Percentiles rank a stretch among this genome's conserved stretches.
Evolutionary conservation across 2,113 vertebrate genomes (phyloP).

Genomic region (Cebus imitator): DNA sequence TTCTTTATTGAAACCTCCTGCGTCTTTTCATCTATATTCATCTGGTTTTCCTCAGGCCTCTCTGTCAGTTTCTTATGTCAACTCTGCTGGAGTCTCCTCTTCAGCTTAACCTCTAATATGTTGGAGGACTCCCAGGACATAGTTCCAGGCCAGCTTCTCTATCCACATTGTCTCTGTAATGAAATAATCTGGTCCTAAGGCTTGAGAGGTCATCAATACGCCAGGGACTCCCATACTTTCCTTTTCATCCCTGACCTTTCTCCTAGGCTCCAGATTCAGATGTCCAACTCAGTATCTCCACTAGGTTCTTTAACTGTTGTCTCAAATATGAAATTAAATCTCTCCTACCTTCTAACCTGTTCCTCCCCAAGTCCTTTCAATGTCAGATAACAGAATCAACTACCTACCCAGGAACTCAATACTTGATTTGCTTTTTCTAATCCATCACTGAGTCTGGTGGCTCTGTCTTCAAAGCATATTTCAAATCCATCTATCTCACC

Average conservation of each 20-base stretch:
- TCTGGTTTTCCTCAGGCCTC: background rate
- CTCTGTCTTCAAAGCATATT: background rate
- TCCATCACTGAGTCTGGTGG: background rate
- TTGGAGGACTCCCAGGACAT: background rate
- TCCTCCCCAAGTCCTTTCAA: background rate
- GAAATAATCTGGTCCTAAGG: background rate
- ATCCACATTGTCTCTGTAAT: background rate
- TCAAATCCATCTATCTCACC: background rate
- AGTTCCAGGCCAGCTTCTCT: background rate
- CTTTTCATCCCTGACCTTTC: background rate
- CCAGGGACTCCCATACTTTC: background rate
- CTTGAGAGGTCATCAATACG: background rate
- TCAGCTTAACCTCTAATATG: background rate
- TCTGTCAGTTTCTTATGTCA: background rate
- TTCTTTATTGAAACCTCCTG: background rate
- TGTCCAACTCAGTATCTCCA: background rate
- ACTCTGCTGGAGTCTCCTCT: background rate
- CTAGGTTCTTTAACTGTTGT: background rate
- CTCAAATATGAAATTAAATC: background rate
- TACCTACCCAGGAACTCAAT: background rate
- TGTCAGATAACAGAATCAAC: background rate
- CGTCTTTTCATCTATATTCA: background rate
- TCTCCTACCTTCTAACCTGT: background rate
- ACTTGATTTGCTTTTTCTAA: background rate
- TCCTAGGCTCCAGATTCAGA: background rate